Base-by-base conservation (phyloP, 2,888 invertebrate genomes). In the Caenorhabditis sp. region DNA sequence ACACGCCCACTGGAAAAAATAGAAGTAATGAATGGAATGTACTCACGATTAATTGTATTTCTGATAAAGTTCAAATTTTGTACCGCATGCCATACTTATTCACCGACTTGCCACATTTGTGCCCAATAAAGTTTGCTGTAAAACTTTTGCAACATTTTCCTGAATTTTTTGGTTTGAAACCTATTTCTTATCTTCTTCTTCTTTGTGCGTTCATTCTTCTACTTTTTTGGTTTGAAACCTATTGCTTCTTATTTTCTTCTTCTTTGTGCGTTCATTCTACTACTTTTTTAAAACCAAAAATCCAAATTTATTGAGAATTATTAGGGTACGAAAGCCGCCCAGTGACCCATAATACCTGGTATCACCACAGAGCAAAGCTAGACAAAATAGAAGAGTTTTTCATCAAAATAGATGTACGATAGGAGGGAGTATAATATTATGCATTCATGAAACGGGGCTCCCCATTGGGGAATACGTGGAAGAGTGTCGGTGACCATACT, bases 381-480 rank as follows among this genome's bases (percentile, higher is more conserved):
- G 30, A 17, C 15, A 17, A 11, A 30, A 32, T 17, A 30, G 26
- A 50, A 35, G 9, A 35, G 13, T 35, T 35, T 35, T 13, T 35
- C 58, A 58, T 68, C 68, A 58, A 68, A 58, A 68, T 59, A 52
- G 66, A 66, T 66, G 68, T 68, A 68, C 59, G 46, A 22, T n/a
- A n/a, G n/a, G n/a, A n/a, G n/a, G n/a, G n/a, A n/a, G n/a, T n/a
- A n/a, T n/a, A n/a, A n/a, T n/a, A n/a, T n/a, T n/a, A n/a, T n/a
- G n/a, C n/a, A n/a, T n/a, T n/a, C n/a, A n/a, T n/a, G n/a, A 46
- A 32, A 24, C n/a, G 35, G 35, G 41, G 13, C 50, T 80, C 80
- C 80, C 80, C 80, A 75, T 80, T 59, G 80, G 80, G 80, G 80
- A 78, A 39, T 78, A 80, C 78, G 56, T n/a, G 62, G 55, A 26